A percentile compares a stretch with the other conserved stretches of the same genome.
These are phyloP conservation scores for Balaeniceps rex DNA, from an alignment of 2,113 vertebrate genomes.

Conservation along the genomic window DNA sequence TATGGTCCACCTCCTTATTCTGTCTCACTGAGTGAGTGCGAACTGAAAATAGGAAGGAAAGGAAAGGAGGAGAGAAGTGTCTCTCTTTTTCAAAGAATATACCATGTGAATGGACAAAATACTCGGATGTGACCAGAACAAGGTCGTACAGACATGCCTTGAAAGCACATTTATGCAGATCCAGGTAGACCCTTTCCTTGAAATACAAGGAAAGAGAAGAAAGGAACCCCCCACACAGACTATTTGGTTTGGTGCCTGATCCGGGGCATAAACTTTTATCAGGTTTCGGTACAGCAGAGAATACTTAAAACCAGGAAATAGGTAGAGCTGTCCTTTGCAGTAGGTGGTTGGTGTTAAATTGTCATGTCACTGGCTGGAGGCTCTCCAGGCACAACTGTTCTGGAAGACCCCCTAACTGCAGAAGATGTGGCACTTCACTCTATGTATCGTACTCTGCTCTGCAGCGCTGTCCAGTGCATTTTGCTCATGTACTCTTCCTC, in stretches of 20 bases:
- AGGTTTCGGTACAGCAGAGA: not conserved
- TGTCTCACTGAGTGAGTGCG: not conserved
- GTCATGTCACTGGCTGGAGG: not conserved
- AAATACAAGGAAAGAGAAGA: not conserved
- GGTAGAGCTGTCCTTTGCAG: not conserved
- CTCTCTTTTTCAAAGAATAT: not conserved
- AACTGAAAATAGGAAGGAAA: not conserved
- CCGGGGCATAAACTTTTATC: not conserved
- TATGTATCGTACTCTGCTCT: not conserved
- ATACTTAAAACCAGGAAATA: not conserved
- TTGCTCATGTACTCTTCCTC: not conserved
- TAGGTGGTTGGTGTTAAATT: not conserved
- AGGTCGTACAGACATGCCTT: not conserved
- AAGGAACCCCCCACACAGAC: not conserved
- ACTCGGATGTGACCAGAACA: not conserved
- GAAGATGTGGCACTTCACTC: not conserved
- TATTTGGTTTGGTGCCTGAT: not conserved
- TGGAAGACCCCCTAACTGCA: not conserved
- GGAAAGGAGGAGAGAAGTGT: not conserved
- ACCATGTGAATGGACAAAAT: not conserved
- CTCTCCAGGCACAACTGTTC: not conserved
- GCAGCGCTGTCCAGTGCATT: not conserved
- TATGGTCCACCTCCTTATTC: not conserved
- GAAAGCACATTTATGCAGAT: not conserved
- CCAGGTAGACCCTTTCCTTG: not conserved